phyloP scores from a whole-genome alignment of 2,113 vertebrate genomes.

The Zosterops japonicus region DNA sequence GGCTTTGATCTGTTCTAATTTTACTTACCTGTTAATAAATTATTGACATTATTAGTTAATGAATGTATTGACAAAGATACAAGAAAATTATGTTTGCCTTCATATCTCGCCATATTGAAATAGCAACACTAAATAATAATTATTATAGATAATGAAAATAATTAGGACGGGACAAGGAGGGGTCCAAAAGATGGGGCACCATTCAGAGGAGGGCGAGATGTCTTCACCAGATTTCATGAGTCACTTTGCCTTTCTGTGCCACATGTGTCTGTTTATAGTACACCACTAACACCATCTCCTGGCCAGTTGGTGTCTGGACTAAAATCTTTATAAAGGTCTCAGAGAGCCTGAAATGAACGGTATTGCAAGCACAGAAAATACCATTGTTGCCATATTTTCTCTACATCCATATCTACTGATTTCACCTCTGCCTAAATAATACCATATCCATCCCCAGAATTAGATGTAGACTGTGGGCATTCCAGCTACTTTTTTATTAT shows the following conservation, averaged over 20 bases:
- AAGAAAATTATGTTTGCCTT: not conserved
- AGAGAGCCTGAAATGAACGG: not conserved
- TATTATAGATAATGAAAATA: not conserved
- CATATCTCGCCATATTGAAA: not conserved
- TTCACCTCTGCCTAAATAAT: not conserved
- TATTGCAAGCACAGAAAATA: not conserved
- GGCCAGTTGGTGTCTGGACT: constrained; percentile 6
- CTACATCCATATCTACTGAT: not conserved
- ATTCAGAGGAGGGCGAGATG: not conserved
- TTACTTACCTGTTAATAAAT: not conserved
- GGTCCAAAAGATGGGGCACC: not conserved
- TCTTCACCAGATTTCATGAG: not conserved
- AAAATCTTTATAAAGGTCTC: not conserved
- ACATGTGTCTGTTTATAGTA: not conserved
- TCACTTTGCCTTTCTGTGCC: not conserved
- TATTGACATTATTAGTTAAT: not conserved
- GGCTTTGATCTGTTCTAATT: not conserved
- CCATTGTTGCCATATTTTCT: not conserved
- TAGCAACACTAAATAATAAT: not conserved
- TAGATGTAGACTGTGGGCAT: not conserved
- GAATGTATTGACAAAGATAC: not conserved
- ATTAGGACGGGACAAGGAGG: not conserved
- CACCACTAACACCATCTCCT: constrained; percentile 61
- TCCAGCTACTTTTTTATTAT: not conserved
- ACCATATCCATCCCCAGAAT: not conserved